These are phyloP conservation scores for Sycophila sp. DNA, from an alignment of 1,140 invertebrate species.

Conservation along the genomic window DNA sequence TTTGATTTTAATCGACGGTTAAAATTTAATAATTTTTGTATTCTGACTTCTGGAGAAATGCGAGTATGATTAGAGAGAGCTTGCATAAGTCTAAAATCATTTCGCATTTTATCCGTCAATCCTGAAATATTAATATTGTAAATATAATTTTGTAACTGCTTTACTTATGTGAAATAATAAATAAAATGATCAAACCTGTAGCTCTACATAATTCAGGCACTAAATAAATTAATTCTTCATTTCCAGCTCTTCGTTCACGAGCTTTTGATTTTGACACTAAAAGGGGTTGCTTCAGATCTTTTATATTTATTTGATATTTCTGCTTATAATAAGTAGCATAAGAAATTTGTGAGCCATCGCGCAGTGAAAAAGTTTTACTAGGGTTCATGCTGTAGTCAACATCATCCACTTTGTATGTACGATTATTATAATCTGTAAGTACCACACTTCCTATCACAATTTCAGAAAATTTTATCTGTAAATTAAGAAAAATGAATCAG, in stretches of 20 bases:
- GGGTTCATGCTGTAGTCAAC: constrained; percentile 81
- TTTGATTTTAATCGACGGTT: constrained; percentile 67
- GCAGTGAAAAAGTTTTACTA: constrained; percentile 73
- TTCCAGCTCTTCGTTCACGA: constrained; percentile 71
- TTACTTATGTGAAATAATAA: neutral
- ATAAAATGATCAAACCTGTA: constrained; percentile 27
- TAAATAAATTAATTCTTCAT: constrained; percentile 71
- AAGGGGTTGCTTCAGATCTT: constrained; percentile 71
- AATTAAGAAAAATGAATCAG: constrained; percentile 17
- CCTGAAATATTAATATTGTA: constrained; percentile 25
- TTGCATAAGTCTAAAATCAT: constrained; percentile 72
- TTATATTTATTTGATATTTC: constrained; percentile 73
- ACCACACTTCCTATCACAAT: constrained; percentile 69
- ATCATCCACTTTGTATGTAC: constrained; percentile 83
- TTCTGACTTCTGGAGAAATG: constrained; percentile 70
- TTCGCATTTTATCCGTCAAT: constrained; percentile 70
- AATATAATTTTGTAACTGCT: neutral
- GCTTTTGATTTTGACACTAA: constrained; percentile 71
- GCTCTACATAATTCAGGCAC: constrained; percentile 80
- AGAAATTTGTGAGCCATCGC: constrained; percentile 68
- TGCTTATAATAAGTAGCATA: constrained; percentile 85
- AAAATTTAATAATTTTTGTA: constrained; percentile 72
- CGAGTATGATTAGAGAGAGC: constrained; percentile 72
- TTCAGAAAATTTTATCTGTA: constrained; percentile 59
- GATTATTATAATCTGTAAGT: constrained; percentile 79